Evolutionary conservation across 2,797 vertebrate species (phyloP).

Genomic region (Falco biarmicus): DNA sequence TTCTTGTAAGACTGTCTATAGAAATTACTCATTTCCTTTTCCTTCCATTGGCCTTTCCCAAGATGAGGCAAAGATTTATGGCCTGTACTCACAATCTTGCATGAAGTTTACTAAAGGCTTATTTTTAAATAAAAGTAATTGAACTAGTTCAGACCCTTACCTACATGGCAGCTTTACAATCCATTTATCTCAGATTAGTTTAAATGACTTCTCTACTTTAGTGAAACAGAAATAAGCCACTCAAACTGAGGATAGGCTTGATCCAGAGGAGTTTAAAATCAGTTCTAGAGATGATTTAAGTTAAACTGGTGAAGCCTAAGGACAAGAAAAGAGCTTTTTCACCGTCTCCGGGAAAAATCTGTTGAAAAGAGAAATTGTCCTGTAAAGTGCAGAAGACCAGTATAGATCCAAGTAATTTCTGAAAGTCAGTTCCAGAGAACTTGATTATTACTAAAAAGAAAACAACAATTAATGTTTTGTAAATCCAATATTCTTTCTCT

Average conservation of each 20-base stretch:
- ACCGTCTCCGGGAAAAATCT: background rate
- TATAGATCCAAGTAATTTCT: background rate
- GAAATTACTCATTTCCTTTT: background rate
- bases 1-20: background rate
- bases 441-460: slow-evolving; percentile 35
- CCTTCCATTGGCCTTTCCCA: background rate
- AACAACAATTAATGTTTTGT: background rate
- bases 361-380: background rate
- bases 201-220: background rate
- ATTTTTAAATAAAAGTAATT: slow-evolving; percentile 28
- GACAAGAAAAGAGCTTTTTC: background rate
- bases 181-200: slow-evolving; percentile 11
- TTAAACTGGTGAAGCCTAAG: background rate
- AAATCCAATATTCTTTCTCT: background rate
- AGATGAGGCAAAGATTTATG: background rate
- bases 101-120: slow-evolving; percentile 13
- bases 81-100: background rate
- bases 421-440: background rate
- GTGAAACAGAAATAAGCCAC: background rate
- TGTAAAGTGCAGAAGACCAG: background rate
- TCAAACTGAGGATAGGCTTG: background rate
- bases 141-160: slow-evolving; percentile 3
- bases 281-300: background rate
- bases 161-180: background rate
- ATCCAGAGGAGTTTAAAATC: background rate